Evolutionary conservation across 92 coral and sea anemone genomes (phyloP).

Genomic region (Porites lobata): DNA sequence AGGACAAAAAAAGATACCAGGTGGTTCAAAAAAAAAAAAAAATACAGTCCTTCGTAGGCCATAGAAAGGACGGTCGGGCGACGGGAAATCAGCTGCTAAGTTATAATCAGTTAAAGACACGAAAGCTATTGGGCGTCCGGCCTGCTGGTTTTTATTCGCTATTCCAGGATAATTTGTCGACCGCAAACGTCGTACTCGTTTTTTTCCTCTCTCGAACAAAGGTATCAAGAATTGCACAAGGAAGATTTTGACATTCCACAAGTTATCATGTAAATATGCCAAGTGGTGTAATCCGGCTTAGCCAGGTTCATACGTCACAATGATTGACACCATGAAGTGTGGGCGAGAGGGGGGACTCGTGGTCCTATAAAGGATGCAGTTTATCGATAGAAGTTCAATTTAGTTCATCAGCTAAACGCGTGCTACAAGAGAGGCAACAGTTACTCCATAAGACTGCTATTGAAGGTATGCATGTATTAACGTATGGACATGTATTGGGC

Average conservation of each 20-base stretch:
- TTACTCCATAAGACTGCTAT: not conserved
- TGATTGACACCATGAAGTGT: constrained; percentile 9
- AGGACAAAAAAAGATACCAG: not conserved
- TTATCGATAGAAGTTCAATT: not conserved
- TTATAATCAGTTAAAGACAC: not conserved
- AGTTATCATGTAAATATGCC: not conserved
- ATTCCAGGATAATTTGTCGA: not conserved
- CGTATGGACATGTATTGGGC: too few relatives aligned
- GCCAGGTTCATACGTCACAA: not conserved
- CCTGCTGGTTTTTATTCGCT: not conserved
- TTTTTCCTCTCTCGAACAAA: not conserved
- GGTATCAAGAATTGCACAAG: not conserved
- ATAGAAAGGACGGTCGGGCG: not conserved
- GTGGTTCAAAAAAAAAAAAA: not conserved
- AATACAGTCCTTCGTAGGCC: not conserved
- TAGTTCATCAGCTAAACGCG: not conserved
- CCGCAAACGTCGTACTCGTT: not conserved
- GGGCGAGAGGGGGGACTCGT: not conserved
- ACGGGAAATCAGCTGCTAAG: constrained; percentile 18
- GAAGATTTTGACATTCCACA: constrained; percentile 11
- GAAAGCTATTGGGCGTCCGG: not conserved
- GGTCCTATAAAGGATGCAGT: constrained; percentile 11
- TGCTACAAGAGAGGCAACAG: not conserved
- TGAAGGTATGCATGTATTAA: not conserved
- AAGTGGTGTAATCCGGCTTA: constrained; percentile 8